Evolutionary conservation across 2,113 vertebrate species (phyloP).

Genomic region (Cepphus grylle): DNA sequence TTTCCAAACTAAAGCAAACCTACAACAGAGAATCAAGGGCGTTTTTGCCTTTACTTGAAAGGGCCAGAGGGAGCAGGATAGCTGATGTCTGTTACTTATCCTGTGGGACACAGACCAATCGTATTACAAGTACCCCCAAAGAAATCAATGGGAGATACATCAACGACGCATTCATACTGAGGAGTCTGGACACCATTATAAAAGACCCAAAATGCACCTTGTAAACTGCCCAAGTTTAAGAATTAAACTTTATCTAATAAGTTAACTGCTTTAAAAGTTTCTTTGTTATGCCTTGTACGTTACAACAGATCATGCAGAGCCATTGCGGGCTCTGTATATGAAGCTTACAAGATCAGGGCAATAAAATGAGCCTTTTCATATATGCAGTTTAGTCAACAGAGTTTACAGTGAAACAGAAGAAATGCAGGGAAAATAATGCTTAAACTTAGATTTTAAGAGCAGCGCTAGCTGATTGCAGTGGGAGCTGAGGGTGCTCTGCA

Average conservation of each 20-base stretch:
- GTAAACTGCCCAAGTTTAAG: background rate
- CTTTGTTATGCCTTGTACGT: background rate
- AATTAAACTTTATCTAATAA: background rate
- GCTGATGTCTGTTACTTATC: background rate
- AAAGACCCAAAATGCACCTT: background rate
- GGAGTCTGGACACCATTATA: background rate
- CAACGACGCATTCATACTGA: background rate
- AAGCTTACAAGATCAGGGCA: background rate
- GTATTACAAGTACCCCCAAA: background rate
- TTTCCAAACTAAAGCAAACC: background rate
- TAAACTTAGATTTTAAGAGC: background rate
- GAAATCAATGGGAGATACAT: background rate
- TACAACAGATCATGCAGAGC: background rate
- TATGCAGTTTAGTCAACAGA: background rate
- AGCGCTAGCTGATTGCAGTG: background rate
- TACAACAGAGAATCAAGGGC: background rate
- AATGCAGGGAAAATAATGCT: background rate
- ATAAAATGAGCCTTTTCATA: background rate
- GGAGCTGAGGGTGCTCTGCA: background rate
- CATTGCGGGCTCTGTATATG: background rate
- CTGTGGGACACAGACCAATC: background rate
- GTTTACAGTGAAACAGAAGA: background rate
- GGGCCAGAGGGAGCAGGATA: background rate
- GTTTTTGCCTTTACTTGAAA: background rate
- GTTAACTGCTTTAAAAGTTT: background rate